Base-by-base conservation (phyloP, 2,113 vertebrate species). In the Tetrax tetrax region DNA sequence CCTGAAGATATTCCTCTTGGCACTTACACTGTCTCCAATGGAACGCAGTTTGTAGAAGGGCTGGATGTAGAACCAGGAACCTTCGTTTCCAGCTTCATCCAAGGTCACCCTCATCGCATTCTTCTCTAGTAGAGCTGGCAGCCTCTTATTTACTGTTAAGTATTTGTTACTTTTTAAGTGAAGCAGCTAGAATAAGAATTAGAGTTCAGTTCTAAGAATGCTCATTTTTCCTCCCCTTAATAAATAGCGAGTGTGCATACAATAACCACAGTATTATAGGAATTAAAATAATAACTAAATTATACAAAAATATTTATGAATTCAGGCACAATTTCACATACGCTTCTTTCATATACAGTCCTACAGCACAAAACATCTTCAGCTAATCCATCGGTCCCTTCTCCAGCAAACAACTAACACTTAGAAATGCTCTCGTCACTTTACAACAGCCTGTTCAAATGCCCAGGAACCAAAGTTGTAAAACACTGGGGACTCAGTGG, bases 101-200 rank as follows among this genome's bases (percentile, higher is more conserved):
- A 99, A 92, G 1, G 99, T 99, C 88, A 99, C 99, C 47, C 99
- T 98, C 99, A 99, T 99, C 89, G 99, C 99, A 19, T 99, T 99
- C 98, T 99, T 99, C 98, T 99, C 99, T 63, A 99, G 96, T 41
- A 99, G 97, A 5, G 99, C 99, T 38, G 99, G 99, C 17, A 99
- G 98, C 53, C 99, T 98, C 98, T 99, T 99, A 97, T 99, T 99
- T 97, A 99, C 99, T 3, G 99, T 99, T 91, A 99, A 98, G 96
- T 99, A 99, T 96, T 99, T 99, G 97, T 99, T 99, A 97, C 99
- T 99, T 98, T 99, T 99, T 97, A 99, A 98, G 93, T 99, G 99
- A 96, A 99, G 98, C 96, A 99, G 97, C 99, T 99, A 98, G 93
- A 96, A 96, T 71, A 93, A 93, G 92, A 97, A 96, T 81, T 63